Evolutionary conservation across 2,113 vertebrate genomes (phyloP).

Genomic region (Sphyrna mokarran): DNA sequence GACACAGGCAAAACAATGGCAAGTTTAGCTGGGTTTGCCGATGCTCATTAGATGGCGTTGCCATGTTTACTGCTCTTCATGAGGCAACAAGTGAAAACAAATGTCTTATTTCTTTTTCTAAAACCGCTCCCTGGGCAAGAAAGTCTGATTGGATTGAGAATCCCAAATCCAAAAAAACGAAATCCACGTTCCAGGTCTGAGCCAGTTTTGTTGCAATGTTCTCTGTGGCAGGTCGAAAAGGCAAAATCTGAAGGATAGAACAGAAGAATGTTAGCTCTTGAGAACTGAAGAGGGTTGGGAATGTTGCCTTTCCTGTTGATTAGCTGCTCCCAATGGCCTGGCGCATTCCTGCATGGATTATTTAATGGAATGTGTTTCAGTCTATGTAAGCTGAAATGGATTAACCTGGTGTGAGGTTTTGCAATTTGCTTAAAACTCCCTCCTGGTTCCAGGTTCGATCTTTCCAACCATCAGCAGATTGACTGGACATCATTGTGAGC

Average conservation of each 20-base stretch:
- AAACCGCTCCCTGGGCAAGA: neutral
- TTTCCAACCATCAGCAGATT: neutral
- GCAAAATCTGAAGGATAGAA: neutral
- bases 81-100: neutral
- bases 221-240: neutral
- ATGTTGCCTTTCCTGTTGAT: neutral
- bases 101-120: neutral
- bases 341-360: neutral
- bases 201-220: neutral
- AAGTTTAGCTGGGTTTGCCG: neutral
- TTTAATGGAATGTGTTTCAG: neutral
- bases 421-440: neutral
- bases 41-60: neutral
- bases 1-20: neutral
- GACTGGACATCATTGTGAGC: neutral
- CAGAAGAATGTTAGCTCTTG: neutral
- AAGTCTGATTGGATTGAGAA: neutral
- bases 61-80: neutral
- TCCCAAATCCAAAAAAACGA: neutral
- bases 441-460: neutral
- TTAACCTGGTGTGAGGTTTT: neutral
- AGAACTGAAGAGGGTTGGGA: neutral
- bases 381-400: neutral
- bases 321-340: neutral
- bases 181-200: neutral